phyloP scores from a whole-genome alignment of 1,140 invertebrate genomes.

The Ips typographus region DNA sequence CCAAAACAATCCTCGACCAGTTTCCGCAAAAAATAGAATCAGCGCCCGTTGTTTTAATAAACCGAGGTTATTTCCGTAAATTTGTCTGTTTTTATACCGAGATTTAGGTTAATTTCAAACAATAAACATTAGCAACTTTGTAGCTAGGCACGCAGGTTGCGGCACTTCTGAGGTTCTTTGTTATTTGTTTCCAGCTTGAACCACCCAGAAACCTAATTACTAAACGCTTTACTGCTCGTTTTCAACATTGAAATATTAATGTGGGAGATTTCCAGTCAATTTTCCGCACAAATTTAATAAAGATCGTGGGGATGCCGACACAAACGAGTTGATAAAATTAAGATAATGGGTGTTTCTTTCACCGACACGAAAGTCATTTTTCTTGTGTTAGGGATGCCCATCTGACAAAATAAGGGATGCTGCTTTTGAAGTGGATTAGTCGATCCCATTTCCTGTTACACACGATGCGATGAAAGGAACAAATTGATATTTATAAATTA shows the following conservation, averaged over 20 bases:
- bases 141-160: background rate
- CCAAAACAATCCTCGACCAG: no score
- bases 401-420: conserved; percentile 15
- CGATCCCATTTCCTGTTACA: conserved; percentile 14
- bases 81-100: conserved; percentile 20
- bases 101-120: conserved; percentile 21
- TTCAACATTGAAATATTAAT: no score
- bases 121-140: conserved; percentile 25
- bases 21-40: no score
- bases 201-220: no score
- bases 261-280: background rate
- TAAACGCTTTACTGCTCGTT: no score
- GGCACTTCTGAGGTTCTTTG: no score
- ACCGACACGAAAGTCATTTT: conserved; percentile 9
- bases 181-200: no score
- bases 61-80: conserved; percentile 16
- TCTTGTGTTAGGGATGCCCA: conserved; percentile 11
- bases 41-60: background rate
- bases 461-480: conserved; percentile 1
- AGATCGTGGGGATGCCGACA: conserved; percentile 5
- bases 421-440: conserved; percentile 11
- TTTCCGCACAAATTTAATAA: conserved; percentile 16
- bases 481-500: conserved; percentile 2
- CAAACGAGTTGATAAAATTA: conserved; percentile 20
- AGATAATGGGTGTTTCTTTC: conserved; percentile 18